These are phyloP conservation scores for Elegia similella DNA, from an alignment of 2,888 invertebrate genomes.

Conservation along the genomic window DNA sequence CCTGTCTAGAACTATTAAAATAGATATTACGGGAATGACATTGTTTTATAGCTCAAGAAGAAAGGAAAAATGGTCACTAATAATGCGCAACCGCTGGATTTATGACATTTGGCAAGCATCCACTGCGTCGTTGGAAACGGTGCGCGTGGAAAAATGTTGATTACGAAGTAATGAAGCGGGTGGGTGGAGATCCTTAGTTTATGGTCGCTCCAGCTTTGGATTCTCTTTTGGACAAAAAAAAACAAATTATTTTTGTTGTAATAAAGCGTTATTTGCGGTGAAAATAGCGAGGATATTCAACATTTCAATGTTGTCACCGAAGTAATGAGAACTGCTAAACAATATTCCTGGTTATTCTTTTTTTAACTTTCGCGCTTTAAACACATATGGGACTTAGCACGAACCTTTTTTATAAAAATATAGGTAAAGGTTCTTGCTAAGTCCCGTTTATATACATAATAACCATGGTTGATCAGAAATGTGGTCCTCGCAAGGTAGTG, in stretches of 20 bases:
- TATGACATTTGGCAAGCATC: slow-evolving; percentile 41
- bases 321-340: too few relatives aligned
- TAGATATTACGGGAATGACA: slow-evolving; percentile 15
- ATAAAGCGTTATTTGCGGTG: too few relatives aligned
- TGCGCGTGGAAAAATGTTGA: slow-evolving; percentile 15
- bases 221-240: neutral
- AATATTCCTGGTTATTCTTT: too few relatives aligned
- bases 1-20: slow-evolving; percentile 1
- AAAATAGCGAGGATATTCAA: neutral
- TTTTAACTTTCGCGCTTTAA: too few relatives aligned
- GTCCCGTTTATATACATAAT: too few relatives aligned
- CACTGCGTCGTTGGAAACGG: slow-evolving; percentile 34
- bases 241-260: neutral
- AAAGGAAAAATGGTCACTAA: slow-evolving; percentile 20
- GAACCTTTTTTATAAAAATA: too few relatives aligned
- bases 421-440: too few relatives aligned
- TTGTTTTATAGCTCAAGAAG: slow-evolving; percentile 23
- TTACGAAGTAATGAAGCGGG: neutral
- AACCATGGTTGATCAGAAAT: too few relatives aligned
- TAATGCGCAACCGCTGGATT: slow-evolving; percentile 31
- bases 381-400: too few relatives aligned
- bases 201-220: neutral
- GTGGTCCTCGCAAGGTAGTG: too few relatives aligned
- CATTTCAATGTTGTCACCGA: too few relatives aligned
- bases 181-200: neutral